Conservation (phyloP, 2,888 invertebrate genomes). For the Drosophila nigritarsus region DNA sequence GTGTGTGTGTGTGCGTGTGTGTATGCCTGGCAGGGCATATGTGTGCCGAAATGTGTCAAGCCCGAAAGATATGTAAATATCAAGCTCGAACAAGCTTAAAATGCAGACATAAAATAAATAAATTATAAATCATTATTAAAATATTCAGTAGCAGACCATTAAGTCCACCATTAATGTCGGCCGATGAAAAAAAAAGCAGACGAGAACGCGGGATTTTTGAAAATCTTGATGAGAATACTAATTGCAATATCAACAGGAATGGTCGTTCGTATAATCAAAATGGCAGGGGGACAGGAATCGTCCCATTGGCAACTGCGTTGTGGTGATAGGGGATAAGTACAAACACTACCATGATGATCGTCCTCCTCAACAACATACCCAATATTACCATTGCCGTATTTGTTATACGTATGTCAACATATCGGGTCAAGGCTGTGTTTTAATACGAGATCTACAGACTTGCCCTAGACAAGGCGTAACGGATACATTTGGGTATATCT, state of each 20-base stretch:
- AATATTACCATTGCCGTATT: too few species aligned
- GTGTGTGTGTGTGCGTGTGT: constrained; percentile 15
- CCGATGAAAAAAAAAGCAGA: neutral
- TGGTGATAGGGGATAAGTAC: constrained; percentile 19
- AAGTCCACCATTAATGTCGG: constrained; percentile 38
- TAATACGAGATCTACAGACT: too few species aligned
- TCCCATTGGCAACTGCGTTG: constrained; percentile 19
- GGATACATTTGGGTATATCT: too few species aligned
- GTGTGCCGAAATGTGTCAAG: constrained; percentile 57
- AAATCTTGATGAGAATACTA: too few species aligned
- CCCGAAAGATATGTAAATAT: constrained; percentile 53
- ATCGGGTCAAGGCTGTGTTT: too few species aligned
- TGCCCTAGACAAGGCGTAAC: too few species aligned
- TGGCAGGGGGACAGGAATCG: neutral
- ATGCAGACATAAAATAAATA: neutral
- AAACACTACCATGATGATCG: neutral
- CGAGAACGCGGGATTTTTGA: too few species aligned
- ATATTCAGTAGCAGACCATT: neutral
- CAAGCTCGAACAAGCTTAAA: neutral
- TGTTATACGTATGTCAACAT: too few species aligned
- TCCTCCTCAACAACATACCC: too few species aligned
- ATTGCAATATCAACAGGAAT: neutral
- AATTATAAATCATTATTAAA: too few species aligned
- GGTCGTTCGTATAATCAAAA: neutral
- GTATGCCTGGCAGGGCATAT: constrained; percentile 20